A percentile compares a stretch with the other conserved stretches of the same genome.
These are phyloP conservation scores for Cygnus buccinator DNA, from an alignment of 2,113 vertebrate species.

Conservation along the genomic window DNA sequence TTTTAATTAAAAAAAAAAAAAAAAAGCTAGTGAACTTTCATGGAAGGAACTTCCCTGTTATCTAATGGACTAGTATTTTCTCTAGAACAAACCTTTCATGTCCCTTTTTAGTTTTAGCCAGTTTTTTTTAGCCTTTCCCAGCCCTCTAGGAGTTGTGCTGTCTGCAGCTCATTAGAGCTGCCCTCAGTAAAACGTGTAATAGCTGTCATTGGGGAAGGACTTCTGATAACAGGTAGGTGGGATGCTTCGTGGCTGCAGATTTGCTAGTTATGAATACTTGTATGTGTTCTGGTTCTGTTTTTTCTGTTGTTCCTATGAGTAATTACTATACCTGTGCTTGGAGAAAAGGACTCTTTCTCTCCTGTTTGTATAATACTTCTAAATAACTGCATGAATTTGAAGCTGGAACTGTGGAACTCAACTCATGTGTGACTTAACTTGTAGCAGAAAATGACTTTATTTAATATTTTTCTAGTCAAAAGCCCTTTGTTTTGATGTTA, in stretches of 20 bases:
- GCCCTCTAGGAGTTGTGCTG: background rate
- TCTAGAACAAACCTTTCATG: background rate
- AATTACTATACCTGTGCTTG: conserved; percentile 7
- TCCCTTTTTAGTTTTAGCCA: background rate
- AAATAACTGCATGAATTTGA: conserved; percentile 21
- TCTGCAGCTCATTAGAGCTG: background rate
- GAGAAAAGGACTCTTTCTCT: conserved; percentile 14
- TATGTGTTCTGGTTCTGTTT: background rate
- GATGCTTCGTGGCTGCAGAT: conserved; percentile 7
- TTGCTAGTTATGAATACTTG: conserved; percentile 30
- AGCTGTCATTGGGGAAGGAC: conserved; percentile 28
- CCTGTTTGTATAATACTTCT: background rate
- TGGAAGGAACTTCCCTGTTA: background rate
- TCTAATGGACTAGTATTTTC: background rate
- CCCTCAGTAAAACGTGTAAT: background rate
- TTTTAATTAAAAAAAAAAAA: background rate
- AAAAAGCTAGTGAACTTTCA: background rate
- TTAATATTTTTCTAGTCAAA: background rate
- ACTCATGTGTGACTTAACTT: background rate
- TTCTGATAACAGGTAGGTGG: conserved; percentile 17
- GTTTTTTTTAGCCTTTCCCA: background rate
- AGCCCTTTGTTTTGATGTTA: background rate
- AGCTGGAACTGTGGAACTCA: background rate
- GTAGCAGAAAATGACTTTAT: background rate
- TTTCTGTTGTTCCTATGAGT: background rate